Conservation (phyloP, 1,140 invertebrate genomes). For the Lepidurus packardi region DNA sequence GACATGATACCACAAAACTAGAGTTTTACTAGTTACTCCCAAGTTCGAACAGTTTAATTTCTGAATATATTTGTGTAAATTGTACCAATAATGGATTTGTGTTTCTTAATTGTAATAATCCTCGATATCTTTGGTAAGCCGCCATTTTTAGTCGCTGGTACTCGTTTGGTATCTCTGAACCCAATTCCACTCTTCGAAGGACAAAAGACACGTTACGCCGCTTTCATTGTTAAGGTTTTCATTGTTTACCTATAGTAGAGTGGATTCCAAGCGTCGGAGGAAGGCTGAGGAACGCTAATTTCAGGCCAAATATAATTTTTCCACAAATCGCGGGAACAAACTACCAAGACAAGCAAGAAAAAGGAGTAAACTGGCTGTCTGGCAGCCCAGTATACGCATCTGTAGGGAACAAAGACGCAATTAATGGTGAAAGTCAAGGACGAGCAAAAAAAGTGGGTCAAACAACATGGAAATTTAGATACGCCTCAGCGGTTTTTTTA, state of each 20-base stretch:
- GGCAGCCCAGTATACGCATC: conserved; percentile 24
- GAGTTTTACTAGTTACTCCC: too few relatives aligned
- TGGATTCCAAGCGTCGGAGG: background rate
- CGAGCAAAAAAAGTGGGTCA: background rate
- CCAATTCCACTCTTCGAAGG: background rate
- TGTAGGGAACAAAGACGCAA: conserved; percentile 1
- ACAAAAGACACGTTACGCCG: background rate
- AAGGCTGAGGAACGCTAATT: conserved; percentile 25
- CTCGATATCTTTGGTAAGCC: background rate
- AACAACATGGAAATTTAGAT: background rate
- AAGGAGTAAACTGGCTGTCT: conserved; percentile 24
- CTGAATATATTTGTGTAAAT: background rate
- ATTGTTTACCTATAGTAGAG: background rate
- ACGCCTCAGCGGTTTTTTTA: too few relatives aligned
- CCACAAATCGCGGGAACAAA: background rate
- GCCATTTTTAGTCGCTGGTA: background rate
- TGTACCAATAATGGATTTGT: background rate
- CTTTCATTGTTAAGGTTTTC: background rate
- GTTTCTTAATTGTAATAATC: background rate
- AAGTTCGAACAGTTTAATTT: background rate
- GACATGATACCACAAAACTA: background rate
- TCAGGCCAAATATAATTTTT: conserved; percentile 28
- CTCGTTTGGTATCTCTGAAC: background rate
- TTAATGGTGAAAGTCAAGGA: conserved; percentile 4
- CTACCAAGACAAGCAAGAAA: background rate